Evolutionary conservation across 2,888 invertebrate species (phyloP).

Genomic region (Yponomeuta malinellus): DNA sequence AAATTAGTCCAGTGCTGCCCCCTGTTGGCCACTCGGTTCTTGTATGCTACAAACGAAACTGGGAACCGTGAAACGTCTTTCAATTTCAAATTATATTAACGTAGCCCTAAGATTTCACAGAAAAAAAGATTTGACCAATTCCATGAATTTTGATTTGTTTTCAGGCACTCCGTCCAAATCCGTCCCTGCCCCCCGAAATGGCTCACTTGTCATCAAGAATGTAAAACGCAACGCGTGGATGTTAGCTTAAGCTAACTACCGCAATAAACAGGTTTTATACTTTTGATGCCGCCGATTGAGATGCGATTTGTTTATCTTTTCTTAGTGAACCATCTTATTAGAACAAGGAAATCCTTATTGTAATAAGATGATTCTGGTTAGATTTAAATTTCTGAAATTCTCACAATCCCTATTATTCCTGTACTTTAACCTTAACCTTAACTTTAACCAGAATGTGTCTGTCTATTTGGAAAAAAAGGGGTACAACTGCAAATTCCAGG

Average conservation of each 20-base stretch:
- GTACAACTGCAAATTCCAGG: too few species aligned
- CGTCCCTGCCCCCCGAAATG: slow-evolving; percentile 53
- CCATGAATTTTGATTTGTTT: too few species aligned
- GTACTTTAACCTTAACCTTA: too few species aligned
- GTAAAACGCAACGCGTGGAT: slow-evolving; percentile 60
- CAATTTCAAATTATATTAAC: too few species aligned
- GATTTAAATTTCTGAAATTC: background rate
- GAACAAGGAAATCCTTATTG: background rate
- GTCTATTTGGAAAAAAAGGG: too few species aligned
- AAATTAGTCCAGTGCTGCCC: too few species aligned
- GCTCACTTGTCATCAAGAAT: slow-evolving; percentile 70
- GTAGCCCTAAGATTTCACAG: too few species aligned
- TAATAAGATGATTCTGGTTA: background rate
- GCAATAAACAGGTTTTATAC: slow-evolving; percentile 68
- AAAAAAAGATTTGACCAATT: too few species aligned
- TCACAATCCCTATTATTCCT: background rate
- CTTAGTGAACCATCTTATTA: background rate
- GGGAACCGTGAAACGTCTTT: too few species aligned
- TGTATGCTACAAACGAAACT: too few species aligned
- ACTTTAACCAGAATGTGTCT: too few species aligned
- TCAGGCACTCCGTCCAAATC: background rate
- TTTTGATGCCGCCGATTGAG: slow-evolving; percentile 33
- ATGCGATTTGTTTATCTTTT: slow-evolving; percentile 17
- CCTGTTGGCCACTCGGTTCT: too few species aligned
- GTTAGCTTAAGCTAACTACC: slow-evolving; percentile 64